Percentiles rank a stretch among this genome's conserved stretches.
Evolutionary conservation across 2,113 vertebrate species (phyloP).

Genomic region (Puma concolor): DNA sequence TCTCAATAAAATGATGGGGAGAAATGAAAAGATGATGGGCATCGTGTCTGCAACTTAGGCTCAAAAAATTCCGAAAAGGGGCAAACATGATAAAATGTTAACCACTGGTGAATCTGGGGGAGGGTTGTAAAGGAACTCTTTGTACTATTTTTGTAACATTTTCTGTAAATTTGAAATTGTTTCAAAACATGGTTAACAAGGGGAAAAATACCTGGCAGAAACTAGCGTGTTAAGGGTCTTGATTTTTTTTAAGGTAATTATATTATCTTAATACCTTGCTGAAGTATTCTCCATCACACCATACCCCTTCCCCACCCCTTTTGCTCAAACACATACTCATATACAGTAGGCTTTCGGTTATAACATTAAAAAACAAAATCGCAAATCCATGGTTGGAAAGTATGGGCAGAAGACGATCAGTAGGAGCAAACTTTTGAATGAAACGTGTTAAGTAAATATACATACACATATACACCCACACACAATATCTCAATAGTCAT

Average conservation of each 20-base stretch:
- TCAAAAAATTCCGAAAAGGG: neutral
- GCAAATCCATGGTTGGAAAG: neutral
- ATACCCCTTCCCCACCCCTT: accelerated
- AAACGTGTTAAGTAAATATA: neutral
- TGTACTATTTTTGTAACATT: neutral
- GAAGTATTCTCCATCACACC: neutral
- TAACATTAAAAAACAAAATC: neutral
- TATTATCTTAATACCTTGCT: neutral
- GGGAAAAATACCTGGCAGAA: neutral
- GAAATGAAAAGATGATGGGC: neutral
- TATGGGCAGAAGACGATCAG: neutral
- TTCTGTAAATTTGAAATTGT: neutral
- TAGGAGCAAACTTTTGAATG: neutral
- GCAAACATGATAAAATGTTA: neutral
- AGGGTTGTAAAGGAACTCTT: neutral
- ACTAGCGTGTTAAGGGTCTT: neutral
- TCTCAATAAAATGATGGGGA: neutral
- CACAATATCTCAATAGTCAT: neutral
- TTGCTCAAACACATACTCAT: neutral
- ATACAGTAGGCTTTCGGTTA: neutral
- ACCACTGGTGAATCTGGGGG: neutral
- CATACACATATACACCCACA: neutral
- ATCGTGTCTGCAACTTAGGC: neutral
- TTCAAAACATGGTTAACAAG: neutral
- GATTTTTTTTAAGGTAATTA: neutral